Evolutionary conservation across 2,797 vertebrate species (phyloP).

Genomic region (Columba guinea): DNA sequence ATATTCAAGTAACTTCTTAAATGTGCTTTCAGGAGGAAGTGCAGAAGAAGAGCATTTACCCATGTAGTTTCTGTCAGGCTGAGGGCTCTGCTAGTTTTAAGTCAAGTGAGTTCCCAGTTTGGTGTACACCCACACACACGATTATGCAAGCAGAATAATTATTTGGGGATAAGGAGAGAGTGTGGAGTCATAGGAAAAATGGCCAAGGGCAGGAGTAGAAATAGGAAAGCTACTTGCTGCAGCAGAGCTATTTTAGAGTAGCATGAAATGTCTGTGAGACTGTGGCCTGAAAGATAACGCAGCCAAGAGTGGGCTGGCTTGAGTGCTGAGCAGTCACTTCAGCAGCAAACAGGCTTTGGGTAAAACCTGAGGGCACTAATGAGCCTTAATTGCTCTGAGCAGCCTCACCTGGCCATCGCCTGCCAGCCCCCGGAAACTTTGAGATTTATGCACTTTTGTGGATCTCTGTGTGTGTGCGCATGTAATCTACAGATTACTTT

Average conservation of each 20-base stretch:
- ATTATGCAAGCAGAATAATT: not conserved
- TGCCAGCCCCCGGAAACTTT: not conserved
- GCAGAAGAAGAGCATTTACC: not conserved
- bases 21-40: not conserved
- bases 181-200: not conserved
- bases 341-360: not conserved
- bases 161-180: not conserved
- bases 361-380: not conserved
- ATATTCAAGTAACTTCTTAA: not conserved
- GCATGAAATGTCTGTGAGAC: not conserved
- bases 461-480: fast-evolving
- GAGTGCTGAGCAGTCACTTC: not conserved
- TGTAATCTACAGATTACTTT: not conserved
- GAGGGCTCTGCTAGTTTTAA: not conserved
- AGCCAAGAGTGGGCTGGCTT: not conserved
- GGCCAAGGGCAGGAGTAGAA: not conserved
- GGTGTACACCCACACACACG: fast-evolving
- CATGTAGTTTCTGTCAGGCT: not conserved
- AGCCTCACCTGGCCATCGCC: not conserved
- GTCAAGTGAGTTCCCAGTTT: not conserved
- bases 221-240: not conserved
- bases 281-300: not conserved
- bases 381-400: not conserved
- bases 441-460: not conserved
- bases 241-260: not conserved